Base-by-base conservation (phyloP, 2,797 vertebrate genomes). In the Anomalospiza imberbis region DNA sequence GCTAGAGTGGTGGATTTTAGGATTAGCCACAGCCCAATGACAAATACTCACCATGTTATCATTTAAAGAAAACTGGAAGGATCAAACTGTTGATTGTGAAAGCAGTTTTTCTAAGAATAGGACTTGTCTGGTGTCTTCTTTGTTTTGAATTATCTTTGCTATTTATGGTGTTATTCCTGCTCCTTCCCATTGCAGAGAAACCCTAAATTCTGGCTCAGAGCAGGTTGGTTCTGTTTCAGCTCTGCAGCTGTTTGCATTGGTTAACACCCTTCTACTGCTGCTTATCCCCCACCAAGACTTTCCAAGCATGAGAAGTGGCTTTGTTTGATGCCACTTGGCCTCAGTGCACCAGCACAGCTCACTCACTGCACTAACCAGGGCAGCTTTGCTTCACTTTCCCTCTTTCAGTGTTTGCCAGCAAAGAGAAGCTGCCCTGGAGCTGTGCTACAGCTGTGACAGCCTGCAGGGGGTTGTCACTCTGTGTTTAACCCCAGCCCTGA, bases 341-440 rank as follows among this genome's bases (percentile, higher is more conserved):
- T 53, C 54, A 24, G 34, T 14, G 61, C 44, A 13, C n/a, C 36
- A 38, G 60, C 29, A 48, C n/a, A 74, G 72, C 47, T 72, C 42
- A 1, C 45, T 26, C 45, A 2, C 15, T 50, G 29, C 55, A 57
- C 15, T 5, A 24, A 7, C 10, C 50, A 44, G 0, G 0, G 54
- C 1, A 91, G 26, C 26, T 20, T 13, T 29, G 55, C 3, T n/a
- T 61, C 17, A 4, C 15, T 63, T 53, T 31, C 44, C 28, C 34
- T 45, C 7, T 47, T 40, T 3, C 11, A 29, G 40, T 25, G 32
- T 31, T 67, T 53, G 55, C 42, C 71, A 54, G 50, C 51, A 10
- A 29, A 77, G 86, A 25, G 47, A 19, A 71, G 13, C 26, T 7
- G 74, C n/a, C 16, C 47, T 17, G n/a, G 67, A 36, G 50, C 74